Evolutionary conservation across 1,140 invertebrate genomes (phyloP), one percentile per base, ranked within the genome.

Genomic region (Cryptotermes secundus): DNA sequence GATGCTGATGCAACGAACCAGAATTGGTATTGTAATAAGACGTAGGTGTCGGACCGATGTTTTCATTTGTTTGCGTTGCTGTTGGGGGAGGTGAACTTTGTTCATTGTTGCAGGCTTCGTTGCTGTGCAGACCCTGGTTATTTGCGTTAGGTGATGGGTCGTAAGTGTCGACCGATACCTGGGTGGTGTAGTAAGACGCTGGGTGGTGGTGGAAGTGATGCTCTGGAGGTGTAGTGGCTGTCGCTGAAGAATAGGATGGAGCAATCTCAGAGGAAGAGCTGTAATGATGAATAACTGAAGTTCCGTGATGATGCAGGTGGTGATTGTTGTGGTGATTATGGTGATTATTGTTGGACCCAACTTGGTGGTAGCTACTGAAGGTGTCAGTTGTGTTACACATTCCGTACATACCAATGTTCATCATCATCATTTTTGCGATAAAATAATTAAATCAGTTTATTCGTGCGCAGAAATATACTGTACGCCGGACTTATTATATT

Each of bases 331-430:
- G 87, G 86, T 87, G 82, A 80, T 87, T 87, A 82, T 88, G 86
- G 1, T 88, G 88, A 49, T 87, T 88, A 31, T 9, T 89, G 88
- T 83, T 91, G 91, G 84, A 91, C 91, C 83, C 89, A 89, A 80
- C 87, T 84, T 84, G 89, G 86, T 59, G 85, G 86, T 84, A 88
- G 79, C 84, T 88, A 87, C 85, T 90, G 86, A 81, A 83, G 82
- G 88, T 86, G 22, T 90, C 86, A 81, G 90, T 89, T 49, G 90
- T 89, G 4, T 91, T 91, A 88, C 91, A 92, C 86, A 90, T 91
- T 87, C 93, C 92, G 91, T 93, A 94, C 93, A 95, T 94, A 89
- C 92, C 91, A 90, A 94, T 92, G 92, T 94, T 93, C 93, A 94
- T 94, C 92, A 92, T 94, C 90, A 92, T 92, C 92, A 92, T 92